Conservation (phyloP, 2,888 invertebrate species). For the Rhingia campestris region DNA sequence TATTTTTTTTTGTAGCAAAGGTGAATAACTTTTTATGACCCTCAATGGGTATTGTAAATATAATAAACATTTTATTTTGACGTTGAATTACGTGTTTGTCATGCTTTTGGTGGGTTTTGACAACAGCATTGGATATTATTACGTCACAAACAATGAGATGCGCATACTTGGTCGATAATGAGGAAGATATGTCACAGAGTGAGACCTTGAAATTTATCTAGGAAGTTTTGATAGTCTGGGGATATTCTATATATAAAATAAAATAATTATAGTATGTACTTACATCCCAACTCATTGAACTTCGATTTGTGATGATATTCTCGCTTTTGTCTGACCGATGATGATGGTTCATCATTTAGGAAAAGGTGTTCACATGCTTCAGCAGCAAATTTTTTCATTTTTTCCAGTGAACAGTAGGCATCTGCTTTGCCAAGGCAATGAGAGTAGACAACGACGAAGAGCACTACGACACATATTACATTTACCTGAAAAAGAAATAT, state of each 20-base stretch:
- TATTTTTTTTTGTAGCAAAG: conserved; percentile 43
- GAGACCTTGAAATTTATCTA: conserved; percentile 10
- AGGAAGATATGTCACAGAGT: conserved; percentile 41
- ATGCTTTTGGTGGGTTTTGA: conserved; percentile 8
- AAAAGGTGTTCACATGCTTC: conserved; percentile 81
- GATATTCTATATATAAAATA: neutral
- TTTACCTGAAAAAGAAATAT: conserved; percentile 49
- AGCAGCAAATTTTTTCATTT: conserved; percentile 79
- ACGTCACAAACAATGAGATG: conserved; percentile 20
- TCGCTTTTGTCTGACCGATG: conserved; percentile 76
- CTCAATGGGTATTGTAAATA: conserved; percentile 36
- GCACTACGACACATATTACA: conserved; percentile 8
- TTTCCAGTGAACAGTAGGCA: conserved; percentile 79
- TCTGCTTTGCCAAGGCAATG: conserved; percentile 59
- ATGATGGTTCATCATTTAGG: conserved; percentile 77
- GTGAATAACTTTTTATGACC: conserved; percentile 66
- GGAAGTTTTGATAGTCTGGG: conserved; percentile 7
- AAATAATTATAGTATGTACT: conserved; percentile 72
- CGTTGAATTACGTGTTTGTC: conserved; percentile 20
- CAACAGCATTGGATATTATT: conserved; percentile 23
- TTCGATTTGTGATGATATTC: conserved; percentile 73
- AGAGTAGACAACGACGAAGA: conserved; percentile 26
- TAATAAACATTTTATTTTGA: conserved; percentile 19
- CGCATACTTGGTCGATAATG: conserved; percentile 26
- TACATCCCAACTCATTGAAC: conserved; percentile 76